Conservation (phyloP, 1,140 invertebrate genomes). For the Galleria mellonella region DNA sequence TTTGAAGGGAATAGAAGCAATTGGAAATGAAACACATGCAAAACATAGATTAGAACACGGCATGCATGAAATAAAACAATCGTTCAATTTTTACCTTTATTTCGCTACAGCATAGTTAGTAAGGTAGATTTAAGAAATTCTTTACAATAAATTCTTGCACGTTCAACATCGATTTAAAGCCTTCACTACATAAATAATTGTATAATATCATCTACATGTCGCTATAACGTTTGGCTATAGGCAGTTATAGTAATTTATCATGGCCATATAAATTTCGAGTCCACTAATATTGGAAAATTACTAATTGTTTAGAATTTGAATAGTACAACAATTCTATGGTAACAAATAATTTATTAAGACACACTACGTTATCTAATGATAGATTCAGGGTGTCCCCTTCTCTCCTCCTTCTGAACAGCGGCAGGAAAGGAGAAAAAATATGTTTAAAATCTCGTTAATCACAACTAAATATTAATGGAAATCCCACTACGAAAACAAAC, state of each 20-base stretch:
- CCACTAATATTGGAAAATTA: slow-evolving; percentile 18
- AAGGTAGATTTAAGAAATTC: slow-evolving; percentile 42
- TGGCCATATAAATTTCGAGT: slow-evolving; percentile 14
- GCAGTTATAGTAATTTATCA: slow-evolving; percentile 36
- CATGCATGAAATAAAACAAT: slow-evolving; percentile 23
- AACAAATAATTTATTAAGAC: slow-evolving; percentile 31
- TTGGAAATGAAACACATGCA: neutral
- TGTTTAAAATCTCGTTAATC: slow-evolving; percentile 44
- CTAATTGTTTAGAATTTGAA: slow-evolving; percentile 45
- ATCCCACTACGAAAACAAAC: slow-evolving; percentile 37
- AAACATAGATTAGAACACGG: neutral
- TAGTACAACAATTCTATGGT: slow-evolving; percentile 51
- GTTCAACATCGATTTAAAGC: slow-evolving; percentile 36
- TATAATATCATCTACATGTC: slow-evolving; percentile 36
- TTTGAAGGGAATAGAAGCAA: neutral
- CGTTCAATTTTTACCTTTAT: slow-evolving; percentile 18
- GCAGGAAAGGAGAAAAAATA: slow-evolving; percentile 71
- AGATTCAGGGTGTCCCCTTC: slow-evolving; percentile 64
- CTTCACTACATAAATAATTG: slow-evolving; percentile 37
- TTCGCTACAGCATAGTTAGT: slow-evolving; percentile 57
- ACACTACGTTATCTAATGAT: slow-evolving; percentile 53
- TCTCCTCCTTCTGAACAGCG: slow-evolving; percentile 62
- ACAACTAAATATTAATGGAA: slow-evolving; percentile 41
- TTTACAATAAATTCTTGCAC: slow-evolving; percentile 48
- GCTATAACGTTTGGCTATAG: slow-evolving; percentile 46